Evolutionary conservation across 53 echinoderm and acorn worm genomes (phyloP).

Genomic region (Echinarachnius parma): DNA sequence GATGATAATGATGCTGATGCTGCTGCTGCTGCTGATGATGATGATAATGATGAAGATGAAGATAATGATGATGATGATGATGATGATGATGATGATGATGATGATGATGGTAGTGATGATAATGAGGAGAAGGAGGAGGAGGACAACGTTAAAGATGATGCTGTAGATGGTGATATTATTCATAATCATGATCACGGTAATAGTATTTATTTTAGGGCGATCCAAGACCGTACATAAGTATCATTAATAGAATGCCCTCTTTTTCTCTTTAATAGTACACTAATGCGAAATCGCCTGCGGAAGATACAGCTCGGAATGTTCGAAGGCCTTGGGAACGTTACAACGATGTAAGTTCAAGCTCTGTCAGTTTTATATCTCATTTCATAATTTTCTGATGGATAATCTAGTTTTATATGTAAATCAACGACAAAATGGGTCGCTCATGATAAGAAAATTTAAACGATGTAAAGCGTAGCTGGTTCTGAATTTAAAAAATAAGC

Average conservation of each 20-base stretch:
- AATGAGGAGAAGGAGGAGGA: neutral
- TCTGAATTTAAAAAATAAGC: no score
- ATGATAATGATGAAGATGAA: neutral
- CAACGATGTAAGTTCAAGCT: conserved; percentile 52
- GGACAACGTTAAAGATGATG: neutral
- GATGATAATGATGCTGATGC: no score
- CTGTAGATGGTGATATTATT: neutral
- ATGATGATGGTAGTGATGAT: neutral
- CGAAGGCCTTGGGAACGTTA: conserved; percentile 54
- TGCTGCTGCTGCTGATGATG: neutral
- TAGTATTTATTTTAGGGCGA: no score
- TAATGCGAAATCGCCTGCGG: conserved; percentile 54
- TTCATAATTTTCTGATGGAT: no score
- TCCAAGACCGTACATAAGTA: no score
- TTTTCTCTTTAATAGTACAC: conserved; percentile 36
- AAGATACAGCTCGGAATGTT: conserved; percentile 60
- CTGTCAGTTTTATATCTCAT: no score
- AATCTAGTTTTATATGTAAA: no score
- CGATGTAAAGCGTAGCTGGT: no score
- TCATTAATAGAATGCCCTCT: no score
- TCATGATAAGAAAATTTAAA: no score
- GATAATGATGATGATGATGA: neutral
- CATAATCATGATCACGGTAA: neutral
- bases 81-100: neutral
- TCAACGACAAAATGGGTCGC: no score